Percentiles rank a stretch among this genome's conserved stretches.
These are phyloP conservation scores for Pantelozetes paolii DNA, from an alignment of 2,888 invertebrate genomes.

Conservation along the genomic window DNA sequence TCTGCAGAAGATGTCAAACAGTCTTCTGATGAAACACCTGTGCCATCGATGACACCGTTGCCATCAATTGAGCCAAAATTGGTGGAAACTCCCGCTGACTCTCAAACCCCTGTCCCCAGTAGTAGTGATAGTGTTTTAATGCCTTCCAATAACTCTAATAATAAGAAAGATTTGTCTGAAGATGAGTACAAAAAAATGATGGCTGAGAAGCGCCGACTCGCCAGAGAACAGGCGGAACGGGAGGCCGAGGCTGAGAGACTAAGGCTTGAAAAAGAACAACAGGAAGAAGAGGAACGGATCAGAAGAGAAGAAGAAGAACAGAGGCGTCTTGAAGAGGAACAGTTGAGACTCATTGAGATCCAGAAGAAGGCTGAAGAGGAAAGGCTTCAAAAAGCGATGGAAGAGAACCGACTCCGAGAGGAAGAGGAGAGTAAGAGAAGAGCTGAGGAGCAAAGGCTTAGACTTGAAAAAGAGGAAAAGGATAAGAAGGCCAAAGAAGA, in stretches of 20 bases:
- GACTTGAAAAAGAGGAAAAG: slow-evolving; percentile 46
- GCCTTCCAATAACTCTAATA: slow-evolving; percentile 45
- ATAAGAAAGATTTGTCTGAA: slow-evolving; percentile 69
- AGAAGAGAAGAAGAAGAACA: slow-evolving; percentile 78
- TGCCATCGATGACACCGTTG: no score
- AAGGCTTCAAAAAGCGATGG: slow-evolving; percentile 75
- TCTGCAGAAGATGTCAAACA: slow-evolving; percentile 44
- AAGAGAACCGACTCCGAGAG: slow-evolving; percentile 49
- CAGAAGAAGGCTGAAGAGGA: slow-evolving; percentile 79
- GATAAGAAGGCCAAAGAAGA: slow-evolving; percentile 74
- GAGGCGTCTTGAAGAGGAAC: slow-evolving; percentile 72
- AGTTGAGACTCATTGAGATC: slow-evolving; percentile 59
- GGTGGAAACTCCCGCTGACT: slow-evolving; percentile 45
- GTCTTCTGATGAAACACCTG: not conserved
- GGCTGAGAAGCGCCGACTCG: slow-evolving; percentile 79
- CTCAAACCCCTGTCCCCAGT: slow-evolving; percentile 60
- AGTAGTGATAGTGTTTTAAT: slow-evolving; percentile 22
- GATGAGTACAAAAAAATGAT: slow-evolving; percentile 90
- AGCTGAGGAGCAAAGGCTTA: slow-evolving; percentile 45
- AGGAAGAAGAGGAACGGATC: slow-evolving; percentile 67
- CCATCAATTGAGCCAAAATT: not conserved
- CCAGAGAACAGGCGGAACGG: slow-evolving; percentile 83
- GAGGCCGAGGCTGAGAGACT: slow-evolving; percentile 78
- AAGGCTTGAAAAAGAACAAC: slow-evolving; percentile 56
- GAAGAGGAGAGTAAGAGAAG: slow-evolving; percentile 44